Base-by-base conservation (phyloP, 1,140 invertebrate species). In the Drosophila tristis region DNA sequence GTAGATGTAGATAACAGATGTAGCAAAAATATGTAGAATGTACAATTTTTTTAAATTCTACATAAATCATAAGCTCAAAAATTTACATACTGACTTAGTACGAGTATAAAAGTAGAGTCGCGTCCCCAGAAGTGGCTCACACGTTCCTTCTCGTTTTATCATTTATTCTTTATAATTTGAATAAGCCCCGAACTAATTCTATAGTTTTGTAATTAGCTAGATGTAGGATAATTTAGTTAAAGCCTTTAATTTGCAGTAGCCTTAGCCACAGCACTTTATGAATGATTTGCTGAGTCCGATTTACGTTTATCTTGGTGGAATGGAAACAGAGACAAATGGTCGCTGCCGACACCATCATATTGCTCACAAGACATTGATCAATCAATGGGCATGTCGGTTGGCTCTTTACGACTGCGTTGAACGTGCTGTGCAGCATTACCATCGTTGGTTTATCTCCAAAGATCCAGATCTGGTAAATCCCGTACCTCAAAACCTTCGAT, bases 401-500 rank as follows among this genome's bases (percentile, higher is more conserved):
- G 93, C 93, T 43, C 93, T 95, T 0, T 92, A 91, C 0, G 93
- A 94, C 47, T 96, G 95, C 80, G 91, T 94, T 4, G 81, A 93
- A 64, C 93, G 94, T 55, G 94, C 95, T 0, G 75, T 93, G 5
- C 74, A 92, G 3, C 91, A 95, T 8, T 96, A 94, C 89, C 80
- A 93, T n/a, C 80, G 93, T 43, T 96, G 95, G 94, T 93, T 93
- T 89, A 86, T 90, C 0, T 93, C 93, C 84, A 77, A 87, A 0
- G 89, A 94, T 62, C 94, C 94, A 0, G 93, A 95, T 57, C 78
- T 91, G 4, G 90, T 92, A 5, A 94, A 95, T 80, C 93, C 93
- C 1, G 95, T 98, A 64, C 95, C 96, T 1, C 94, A 94, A 56
- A 96, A 98, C 91, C 92, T 97, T 29, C 94, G 95, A 44, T 78